Conservation (phyloP, 2,888 invertebrate species). For the Villa cingulata region DNA sequence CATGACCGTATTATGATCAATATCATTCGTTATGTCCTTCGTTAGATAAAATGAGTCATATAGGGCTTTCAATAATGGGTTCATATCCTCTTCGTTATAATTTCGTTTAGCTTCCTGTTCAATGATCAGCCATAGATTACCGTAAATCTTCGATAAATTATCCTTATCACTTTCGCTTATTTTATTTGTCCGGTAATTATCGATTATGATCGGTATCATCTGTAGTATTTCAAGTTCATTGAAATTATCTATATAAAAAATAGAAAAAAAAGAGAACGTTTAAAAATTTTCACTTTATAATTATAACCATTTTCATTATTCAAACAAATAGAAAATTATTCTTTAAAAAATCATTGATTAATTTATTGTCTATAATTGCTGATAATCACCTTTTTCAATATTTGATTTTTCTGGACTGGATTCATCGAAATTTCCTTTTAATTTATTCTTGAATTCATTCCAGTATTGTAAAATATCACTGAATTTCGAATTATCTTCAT, state of each 20-base stretch:
- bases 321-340: too few species aligned
- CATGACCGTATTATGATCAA: slow-evolving; percentile 1
- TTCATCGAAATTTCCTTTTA: neutral
- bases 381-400: neutral
- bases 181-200: slow-evolving; percentile 1
- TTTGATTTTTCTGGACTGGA: neutral
- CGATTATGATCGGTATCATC: slow-evolving; percentile 11
- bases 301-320: too few species aligned
- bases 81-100: slow-evolving; percentile 2
- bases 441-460: neutral
- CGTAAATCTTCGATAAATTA: slow-evolving; percentile 9
- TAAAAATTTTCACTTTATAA: neutral
- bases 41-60: slow-evolving; percentile 5
- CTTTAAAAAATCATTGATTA: too few species aligned
- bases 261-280: neutral
- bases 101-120: slow-evolving; percentile 6
- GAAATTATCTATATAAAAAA: neutral
- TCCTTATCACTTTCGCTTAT: slow-evolving; percentile 4
- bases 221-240: neutral
- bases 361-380: too few species aligned
- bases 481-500: neutral
- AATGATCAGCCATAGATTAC: slow-evolving; percentile 11
- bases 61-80: slow-evolving; percentile 9
- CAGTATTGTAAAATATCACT: neutral
- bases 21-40: slow-evolving; percentile 1